A percentile compares a stretch with the other conserved stretches of the same genome.
phyloP scores from a whole-genome alignment of 2,113 vertebrate species.

The Rhinolophus ferrumequinum region DNA sequence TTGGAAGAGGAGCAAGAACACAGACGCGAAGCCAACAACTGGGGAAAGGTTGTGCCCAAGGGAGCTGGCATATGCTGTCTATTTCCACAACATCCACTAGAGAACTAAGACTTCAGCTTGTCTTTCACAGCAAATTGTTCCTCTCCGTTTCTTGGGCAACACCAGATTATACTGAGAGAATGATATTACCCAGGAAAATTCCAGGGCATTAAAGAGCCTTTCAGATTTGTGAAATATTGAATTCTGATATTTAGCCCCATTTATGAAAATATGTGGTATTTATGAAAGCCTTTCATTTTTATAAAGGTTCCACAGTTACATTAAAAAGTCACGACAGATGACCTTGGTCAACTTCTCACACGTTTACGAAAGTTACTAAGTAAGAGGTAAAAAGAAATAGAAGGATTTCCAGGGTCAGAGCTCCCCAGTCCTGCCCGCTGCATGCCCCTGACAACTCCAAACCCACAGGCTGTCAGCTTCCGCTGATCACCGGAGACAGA shows the following conservation, averaged over 20 bases:
- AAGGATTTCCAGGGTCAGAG: neutral
- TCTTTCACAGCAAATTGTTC: neutral
- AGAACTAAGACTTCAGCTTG: neutral
- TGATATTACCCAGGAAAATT: neutral
- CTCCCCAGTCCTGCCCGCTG: neutral
- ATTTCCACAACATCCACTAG: neutral
- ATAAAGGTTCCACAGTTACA: neutral
- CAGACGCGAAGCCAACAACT: neutral
- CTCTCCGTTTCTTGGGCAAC: neutral
- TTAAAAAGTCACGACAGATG: neutral
- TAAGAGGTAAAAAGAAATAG: neutral
- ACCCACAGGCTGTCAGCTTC: neutral
- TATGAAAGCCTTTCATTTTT: neutral
- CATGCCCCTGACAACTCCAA: neutral
- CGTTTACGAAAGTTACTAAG: neutral
- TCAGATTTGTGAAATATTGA: neutral
- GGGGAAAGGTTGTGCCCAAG: neutral
- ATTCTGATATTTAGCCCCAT: neutral
- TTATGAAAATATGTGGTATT: conserved; percentile 8
- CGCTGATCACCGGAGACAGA: neutral
- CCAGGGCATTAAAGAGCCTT: neutral
- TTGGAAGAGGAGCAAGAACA: neutral
- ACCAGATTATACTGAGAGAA: neutral
- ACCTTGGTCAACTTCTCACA: neutral
- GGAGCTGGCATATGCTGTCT: neutral